phyloP scores from a whole-genome alignment of 2,888 invertebrate genomes.

The Diplazon laetatorius region DNA sequence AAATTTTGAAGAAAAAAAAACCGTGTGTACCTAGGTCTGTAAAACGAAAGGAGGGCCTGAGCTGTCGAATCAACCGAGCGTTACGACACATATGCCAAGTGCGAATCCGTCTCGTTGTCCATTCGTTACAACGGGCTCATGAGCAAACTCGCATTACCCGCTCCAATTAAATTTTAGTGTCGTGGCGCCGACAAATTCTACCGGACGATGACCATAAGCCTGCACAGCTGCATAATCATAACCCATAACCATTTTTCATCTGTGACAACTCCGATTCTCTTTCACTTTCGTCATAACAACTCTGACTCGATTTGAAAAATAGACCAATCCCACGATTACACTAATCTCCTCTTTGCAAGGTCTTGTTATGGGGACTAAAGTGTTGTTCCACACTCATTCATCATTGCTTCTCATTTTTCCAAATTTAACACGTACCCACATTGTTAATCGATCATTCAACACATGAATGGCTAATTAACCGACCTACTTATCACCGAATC shows the following conservation, averaged over 20 bases:
- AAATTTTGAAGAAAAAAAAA: conserved; percentile 12
- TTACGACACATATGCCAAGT: conserved; percentile 30
- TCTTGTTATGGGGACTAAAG: not conserved
- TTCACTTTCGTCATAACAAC: conserved; percentile 55
- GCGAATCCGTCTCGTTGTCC: conserved; percentile 29
- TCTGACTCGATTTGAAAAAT: not conserved
- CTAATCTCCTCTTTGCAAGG: conserved; percentile 11
- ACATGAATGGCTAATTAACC: not conserved
- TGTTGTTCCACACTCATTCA: not conserved
- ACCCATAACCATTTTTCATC: conserved; percentile 6
- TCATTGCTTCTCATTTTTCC: not conserved
- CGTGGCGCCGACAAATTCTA: conserved; percentile 29
- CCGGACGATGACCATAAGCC: conserved; percentile 49
- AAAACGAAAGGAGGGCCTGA: conserved; percentile 49
- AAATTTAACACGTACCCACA: not conserved
- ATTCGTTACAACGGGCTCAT: conserved; percentile 44
- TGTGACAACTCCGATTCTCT: conserved; percentile 50
- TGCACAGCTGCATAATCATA: conserved; percentile 2
- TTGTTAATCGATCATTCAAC: not conserved
- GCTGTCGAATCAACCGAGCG: conserved; percentile 39
- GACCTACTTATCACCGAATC: not conserved
- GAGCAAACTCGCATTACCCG: conserved; percentile 23
- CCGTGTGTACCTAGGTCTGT: conserved; percentile 23
- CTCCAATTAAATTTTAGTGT: conserved; percentile 44
- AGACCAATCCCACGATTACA: conserved; percentile 1